Conservation (phyloP, 2,888 invertebrate species). For the Lasioglossum figueresi region DNA sequence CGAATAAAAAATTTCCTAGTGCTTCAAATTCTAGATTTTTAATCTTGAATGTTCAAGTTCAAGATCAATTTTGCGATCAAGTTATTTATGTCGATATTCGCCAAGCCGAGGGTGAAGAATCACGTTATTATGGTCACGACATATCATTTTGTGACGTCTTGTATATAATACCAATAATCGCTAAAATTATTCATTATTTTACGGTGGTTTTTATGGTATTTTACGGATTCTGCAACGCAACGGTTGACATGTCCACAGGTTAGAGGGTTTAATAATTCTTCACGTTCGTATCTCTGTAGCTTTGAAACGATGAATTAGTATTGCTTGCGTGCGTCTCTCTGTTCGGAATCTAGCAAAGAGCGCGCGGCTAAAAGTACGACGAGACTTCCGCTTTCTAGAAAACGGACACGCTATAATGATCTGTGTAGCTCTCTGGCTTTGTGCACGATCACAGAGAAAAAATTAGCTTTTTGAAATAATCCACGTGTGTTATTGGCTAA, state of each 20-base stretch:
- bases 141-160: not conserved
- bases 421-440: constrained; percentile 80
- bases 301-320: constrained; percentile 14
- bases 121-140: not conserved
- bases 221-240: not conserved
- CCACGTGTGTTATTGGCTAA: constrained; percentile 83
- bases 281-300: not conserved
- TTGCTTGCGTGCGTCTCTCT: constrained; percentile 3
- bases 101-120: not conserved
- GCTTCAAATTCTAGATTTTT: too few species aligned
- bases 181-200: too few species aligned
- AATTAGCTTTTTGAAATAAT: constrained; percentile 83
- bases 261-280: not conserved
- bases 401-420: constrained; percentile 53
- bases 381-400: constrained; percentile 64
- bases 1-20: too few species aligned
- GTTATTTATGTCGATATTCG: not conserved
- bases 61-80: not conserved
- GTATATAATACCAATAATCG: too few species aligned
- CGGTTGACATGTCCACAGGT: not conserved
- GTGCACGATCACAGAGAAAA: constrained; percentile 75
- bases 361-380: constrained; percentile 39
- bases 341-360: constrained; percentile 10
- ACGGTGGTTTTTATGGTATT: not conserved
- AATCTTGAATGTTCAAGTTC: too few species aligned